Evolutionary conservation across 2,888 invertebrate species (phyloP), one percentile per base, ranked within the genome.

Genomic region (Eupithecia tripunctaria): DNA sequence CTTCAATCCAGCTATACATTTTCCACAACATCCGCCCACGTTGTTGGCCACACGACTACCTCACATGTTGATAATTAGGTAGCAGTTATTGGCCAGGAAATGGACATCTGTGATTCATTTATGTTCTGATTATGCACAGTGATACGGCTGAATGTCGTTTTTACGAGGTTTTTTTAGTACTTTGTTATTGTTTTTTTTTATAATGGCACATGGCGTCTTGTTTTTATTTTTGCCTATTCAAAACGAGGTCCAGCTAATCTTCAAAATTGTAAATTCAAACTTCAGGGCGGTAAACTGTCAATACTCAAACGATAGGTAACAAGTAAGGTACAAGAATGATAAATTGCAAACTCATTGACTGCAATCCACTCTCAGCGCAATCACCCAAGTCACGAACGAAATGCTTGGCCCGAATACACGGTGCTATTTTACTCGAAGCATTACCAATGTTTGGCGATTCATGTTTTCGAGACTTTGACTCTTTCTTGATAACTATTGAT

Each of bases 381-480:
- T 75, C 78, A 73, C 78, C 69, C 72, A 75, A 74, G 76, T 80
- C 79, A 80, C 78, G 79, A 77, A 76, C 63, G 66, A 63, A 75
- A 74, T 75, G 71, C 71, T 75, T 70, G 21, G 38, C 64, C 14
- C 64, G 64, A 64, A 64, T 64, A 64, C 36, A 64, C 7, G 64
- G 38, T 64, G 36, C 12, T 64, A 36, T 64, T 41, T 60, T 29
- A 29, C 14, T 25, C 38, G 10, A 36, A 36, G 21, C 25, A 64
- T 64, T 21, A 36, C 62, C 36, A 29, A 27, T 27, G 7, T 7
- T 8, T 60, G 60, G 60, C 29, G 8, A 60, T 18, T 15, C 1
- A 29, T 29, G n/a, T 10, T 18, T 2, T 14, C 12, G 14, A 10
- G 56, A 56, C 4, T 56, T 21, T 36, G n/a, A 36, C n/a, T 12